Conservation (phyloP, 2,888 invertebrate genomes). For the Spicauda simplicius region DNA sequence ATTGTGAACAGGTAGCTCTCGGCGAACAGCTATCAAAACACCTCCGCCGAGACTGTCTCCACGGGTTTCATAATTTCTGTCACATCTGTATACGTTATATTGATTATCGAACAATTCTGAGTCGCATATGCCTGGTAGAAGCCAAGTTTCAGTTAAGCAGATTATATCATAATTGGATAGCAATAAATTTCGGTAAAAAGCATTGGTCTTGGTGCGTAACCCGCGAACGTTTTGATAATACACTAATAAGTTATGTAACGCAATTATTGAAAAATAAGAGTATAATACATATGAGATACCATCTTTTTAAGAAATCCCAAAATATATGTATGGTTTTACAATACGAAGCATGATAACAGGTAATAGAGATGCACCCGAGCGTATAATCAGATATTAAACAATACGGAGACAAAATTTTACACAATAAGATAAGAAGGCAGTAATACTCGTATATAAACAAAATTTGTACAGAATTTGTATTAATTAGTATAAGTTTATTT, state of each 20-base stretch:
- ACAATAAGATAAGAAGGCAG: no score
- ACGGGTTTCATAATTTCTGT: not conserved
- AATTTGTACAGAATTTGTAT: no score
- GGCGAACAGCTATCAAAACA: no score
- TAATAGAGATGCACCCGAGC: no score
- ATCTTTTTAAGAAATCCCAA: not conserved
- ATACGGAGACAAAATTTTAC: no score
- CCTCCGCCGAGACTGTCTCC: conserved; percentile 13
- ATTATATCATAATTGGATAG: conserved; percentile 3
- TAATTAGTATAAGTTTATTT: no score
- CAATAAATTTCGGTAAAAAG: not conserved
- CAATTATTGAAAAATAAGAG: not conserved
- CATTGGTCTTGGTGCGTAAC: no score
- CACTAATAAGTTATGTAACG: not conserved
- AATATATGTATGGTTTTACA: not conserved
- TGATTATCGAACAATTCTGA: not conserved
- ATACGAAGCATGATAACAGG: no score
- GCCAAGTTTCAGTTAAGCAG: conserved; percentile 10
- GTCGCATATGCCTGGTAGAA: conserved; percentile 2
- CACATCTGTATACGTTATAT: conserved; percentile 1
- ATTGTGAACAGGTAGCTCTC: not conserved
- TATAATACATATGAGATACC: not conserved
- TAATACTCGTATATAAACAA: no score
- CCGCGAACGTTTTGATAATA: conserved; percentile 8
- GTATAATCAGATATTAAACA: no score